Base-by-base conservation (phyloP, 37 sponge, comb jelly and placozoan genomes). In the Chondrosia reniformis region DNA sequence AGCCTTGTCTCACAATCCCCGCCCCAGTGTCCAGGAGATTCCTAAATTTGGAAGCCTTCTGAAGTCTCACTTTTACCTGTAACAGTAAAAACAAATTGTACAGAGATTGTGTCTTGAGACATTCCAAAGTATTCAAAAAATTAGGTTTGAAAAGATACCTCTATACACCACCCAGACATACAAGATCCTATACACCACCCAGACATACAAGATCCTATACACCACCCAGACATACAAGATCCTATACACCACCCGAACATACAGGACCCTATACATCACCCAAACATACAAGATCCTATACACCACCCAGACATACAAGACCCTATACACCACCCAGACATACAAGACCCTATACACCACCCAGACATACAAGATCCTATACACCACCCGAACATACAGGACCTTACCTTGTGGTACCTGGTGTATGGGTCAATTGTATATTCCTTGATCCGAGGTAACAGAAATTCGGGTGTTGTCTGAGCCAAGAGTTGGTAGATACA, bases 381-480 rank as follows among this genome's bases (percentile, higher is more conserved):
- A 9, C 13, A 22, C 63, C 9, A 62, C 8, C 27, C n/a, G 27
- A 8, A 38, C 9, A n/a, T 38, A 74, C 64, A 77, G 6, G 44
- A 15, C 36, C 55, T 74, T 9, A 90, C 76, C 69, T 86, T 85
- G 43, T 84, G 56, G 62, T 93, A 93, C 0, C 93, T 76, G 28
- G 92, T 72, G 55, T 78, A 27, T 17, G 97, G 97, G 58, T 97
- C 83, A 33, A 97, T 87, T 38, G 97, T 86, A 79, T 93, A 97
- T 8, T 67, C 46, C 28, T 79, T 72, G 42, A 83, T 85, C 45
- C 88, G 80, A 21, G 73, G 63, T 27, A 69, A 56, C 42, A 97
- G 79, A 3, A 78, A 87, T 74, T 93, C 91, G 19, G 97, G 91
- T 17, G 91, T 92, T 34, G 99, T 95, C 79, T 98, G 99, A 64